Evolutionary conservation across 2,888 invertebrate species (phyloP).

Genomic region (Argyresthia goedartella): DNA sequence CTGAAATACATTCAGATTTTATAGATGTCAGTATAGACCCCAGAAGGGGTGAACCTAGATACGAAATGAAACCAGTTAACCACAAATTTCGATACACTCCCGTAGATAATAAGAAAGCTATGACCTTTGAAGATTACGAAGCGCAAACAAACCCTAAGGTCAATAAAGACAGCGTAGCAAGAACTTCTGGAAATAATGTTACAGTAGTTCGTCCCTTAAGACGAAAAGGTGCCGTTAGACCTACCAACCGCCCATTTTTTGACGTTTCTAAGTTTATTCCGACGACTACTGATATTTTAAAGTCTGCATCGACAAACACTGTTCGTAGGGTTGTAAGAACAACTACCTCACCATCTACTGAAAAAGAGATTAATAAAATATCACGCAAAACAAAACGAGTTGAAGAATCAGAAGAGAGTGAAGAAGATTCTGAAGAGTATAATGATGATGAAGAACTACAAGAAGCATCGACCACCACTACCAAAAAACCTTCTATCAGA

Average conservation of each 20-base stretch:
- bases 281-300: conserved; percentile 23
- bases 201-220: background rate
- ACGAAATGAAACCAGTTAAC: conserved; percentile 42
- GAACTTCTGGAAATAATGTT: background rate
- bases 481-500: conserved; percentile 28
- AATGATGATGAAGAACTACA: conserved; percentile 32
- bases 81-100: conserved; percentile 46
- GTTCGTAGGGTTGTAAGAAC: conserved; percentile 9
- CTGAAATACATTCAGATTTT: conserved; percentile 24
- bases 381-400: conserved; percentile 2
- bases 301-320: conserved; percentile 31
- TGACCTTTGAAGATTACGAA: conserved; percentile 41
- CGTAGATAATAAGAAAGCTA: conserved; percentile 38
- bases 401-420: conserved; percentile 21
- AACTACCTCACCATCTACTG: conserved; percentile 3
- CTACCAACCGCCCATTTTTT: conserved; percentile 20
- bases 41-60: conserved; percentile 54
- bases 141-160: conserved; percentile 11
- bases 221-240: conserved; percentile 6
- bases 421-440: conserved; percentile 33
- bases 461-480: conserved; percentile 28
- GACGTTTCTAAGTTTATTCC: conserved; percentile 31
- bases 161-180: background rate
- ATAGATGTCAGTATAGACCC: conserved; percentile 42
- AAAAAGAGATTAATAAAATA: background rate